Conservation (phyloP, 2,113 vertebrate species). For the human region DNA sequence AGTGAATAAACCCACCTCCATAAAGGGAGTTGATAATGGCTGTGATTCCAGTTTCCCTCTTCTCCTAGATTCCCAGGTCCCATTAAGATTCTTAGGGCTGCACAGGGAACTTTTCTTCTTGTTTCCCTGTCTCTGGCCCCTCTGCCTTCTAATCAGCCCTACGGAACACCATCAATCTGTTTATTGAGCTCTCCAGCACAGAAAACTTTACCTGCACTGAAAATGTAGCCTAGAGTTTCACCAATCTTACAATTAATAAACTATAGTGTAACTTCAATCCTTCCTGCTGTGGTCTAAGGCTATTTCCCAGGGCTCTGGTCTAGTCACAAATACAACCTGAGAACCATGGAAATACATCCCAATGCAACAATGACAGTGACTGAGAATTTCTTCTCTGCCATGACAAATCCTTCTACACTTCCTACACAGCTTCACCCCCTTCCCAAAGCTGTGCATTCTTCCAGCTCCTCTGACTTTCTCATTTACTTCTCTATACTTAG, state of each 20-base stretch:
- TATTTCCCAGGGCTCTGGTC: neutral
- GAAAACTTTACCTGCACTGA: neutral
- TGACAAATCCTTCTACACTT: no score
- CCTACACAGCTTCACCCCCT: accelerated
- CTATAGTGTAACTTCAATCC: neutral
- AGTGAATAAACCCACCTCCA: neutral
- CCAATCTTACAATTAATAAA: no score
- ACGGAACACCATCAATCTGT: neutral
- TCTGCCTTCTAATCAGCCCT: neutral
- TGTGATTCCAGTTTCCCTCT: neutral
- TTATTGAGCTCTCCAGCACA: neutral
- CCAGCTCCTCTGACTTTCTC: neutral
- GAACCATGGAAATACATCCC: neutral
- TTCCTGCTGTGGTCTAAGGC: neutral
- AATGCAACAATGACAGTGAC: accelerated
- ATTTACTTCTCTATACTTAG: neutral
- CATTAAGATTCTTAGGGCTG: neutral
- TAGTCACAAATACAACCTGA: neutral
- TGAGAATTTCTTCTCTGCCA: neutral
- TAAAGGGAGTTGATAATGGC: neutral
- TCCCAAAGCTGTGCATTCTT: neutral
- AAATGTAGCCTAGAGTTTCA: neutral
- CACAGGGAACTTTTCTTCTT: neutral
- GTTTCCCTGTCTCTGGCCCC: neutral
- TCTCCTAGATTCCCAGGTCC: neutral